Evolutionary conservation across 64 coral and sea anemone species (phyloP).

Genomic region (Montipora efflorescens): DNA sequence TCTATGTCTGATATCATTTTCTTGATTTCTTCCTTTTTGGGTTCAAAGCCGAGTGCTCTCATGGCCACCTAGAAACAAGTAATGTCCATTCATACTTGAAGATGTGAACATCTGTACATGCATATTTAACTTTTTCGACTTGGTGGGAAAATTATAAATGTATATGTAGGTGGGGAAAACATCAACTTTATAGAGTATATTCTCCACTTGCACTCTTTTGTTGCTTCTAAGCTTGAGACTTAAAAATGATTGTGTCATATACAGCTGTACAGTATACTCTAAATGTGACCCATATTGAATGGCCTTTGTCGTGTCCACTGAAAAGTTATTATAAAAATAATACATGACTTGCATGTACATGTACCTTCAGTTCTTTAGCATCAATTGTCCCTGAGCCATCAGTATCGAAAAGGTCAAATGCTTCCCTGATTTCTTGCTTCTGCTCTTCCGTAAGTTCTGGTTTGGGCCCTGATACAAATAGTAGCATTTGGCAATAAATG

Average conservation of each 20-base stretch:
- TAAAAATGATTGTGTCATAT: no score
- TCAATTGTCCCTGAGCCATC: conserved; percentile 99
- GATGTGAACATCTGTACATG: no score
- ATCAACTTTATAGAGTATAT: no score
- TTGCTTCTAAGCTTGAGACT: no score
- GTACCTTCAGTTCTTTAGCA: conserved; percentile 99
- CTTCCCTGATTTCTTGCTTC: conserved; percentile 99
- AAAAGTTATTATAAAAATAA: no score
- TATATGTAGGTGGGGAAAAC: no score
- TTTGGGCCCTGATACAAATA: conserved; percentile 81
- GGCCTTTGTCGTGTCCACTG: no score
- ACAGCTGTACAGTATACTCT: no score
- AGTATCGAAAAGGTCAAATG: conserved; percentile 99
- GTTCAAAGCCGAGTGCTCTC: conserved; percentile 99
- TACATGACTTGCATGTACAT: not conserved
- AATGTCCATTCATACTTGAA: not conserved
- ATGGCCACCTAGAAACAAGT: conserved; percentile 83
- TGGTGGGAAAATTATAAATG: no score
- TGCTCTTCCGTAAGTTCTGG: conserved; percentile 99
- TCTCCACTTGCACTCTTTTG: no score
- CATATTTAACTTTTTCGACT: no score
- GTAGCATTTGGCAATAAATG: not conserved
- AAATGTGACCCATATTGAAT: no score
- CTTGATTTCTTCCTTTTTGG: conserved; percentile 99
- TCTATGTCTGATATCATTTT: conserved; percentile 99